Conservation (phyloP, 2,888 invertebrate genomes). For the Malthinus seriepunctatus region DNA sequence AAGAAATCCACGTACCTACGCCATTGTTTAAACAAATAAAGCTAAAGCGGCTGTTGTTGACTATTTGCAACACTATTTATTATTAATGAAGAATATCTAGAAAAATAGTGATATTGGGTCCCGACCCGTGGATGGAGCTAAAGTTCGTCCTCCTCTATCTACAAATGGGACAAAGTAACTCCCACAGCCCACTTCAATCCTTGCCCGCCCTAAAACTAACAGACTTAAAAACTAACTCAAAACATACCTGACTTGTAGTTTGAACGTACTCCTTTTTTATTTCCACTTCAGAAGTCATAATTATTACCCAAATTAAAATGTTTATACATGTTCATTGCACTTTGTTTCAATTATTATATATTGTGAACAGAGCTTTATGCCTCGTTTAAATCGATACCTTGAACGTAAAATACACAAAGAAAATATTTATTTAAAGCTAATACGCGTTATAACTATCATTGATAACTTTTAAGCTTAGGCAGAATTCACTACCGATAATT, state of each 20-base stretch:
- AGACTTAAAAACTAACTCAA: conserved; percentile 17
- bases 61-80: not conserved
- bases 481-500: conserved; percentile 10
- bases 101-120: conserved; percentile 19
- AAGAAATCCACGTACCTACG: conserved; percentile 1
- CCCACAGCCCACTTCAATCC: conserved; percentile 45
- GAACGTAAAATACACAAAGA: not conserved
- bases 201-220: conserved; percentile 39
- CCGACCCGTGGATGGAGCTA: conserved; percentile 44
- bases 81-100: not conserved
- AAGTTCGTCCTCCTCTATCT: conserved; percentile 49
- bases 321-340: conserved; percentile 37
- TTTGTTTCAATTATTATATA: conserved; percentile 25
- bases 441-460: too few species aligned
- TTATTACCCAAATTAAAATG: conserved; percentile 30
- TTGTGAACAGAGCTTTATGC: conserved; percentile 32
- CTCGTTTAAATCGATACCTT: conserved; percentile 15
- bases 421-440: not conserved
- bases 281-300: conserved; percentile 42
- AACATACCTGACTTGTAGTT: conserved; percentile 44
- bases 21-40: not conserved
- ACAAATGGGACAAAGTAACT: conserved; percentile 45
- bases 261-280: conserved; percentile 48
- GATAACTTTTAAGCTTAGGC: not conserved
- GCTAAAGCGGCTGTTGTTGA: not conserved